Percentiles rank a stretch among this genome's conserved stretches.
phyloP scores from a whole-genome alignment of 2,113 vertebrate genomes.

The Cyrtonyx montezumae region DNA sequence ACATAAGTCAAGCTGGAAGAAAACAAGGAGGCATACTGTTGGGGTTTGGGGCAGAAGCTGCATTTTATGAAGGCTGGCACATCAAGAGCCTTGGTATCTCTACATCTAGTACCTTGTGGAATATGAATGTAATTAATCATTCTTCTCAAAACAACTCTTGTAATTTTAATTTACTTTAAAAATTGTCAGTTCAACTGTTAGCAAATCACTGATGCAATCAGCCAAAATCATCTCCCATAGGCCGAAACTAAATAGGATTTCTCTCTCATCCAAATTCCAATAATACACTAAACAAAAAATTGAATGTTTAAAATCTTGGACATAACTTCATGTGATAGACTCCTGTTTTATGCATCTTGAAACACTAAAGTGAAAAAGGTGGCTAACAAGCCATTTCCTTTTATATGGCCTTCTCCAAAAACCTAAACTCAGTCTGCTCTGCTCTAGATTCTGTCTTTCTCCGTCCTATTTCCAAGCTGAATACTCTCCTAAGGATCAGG shows the following conservation, averaged over 20 bases:
- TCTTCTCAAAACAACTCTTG: not conserved
- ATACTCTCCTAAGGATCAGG: not conserved
- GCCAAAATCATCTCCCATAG: not conserved
- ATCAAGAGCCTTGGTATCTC: not conserved
- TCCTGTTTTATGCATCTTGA: not conserved
- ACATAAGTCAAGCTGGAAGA: constrained; percentile 7
- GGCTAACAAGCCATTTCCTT: not conserved
- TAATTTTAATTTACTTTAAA: not conserved
- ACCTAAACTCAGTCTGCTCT: not conserved
- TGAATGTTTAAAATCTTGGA: not conserved
- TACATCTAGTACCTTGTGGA: not conserved
- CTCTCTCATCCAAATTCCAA: not conserved
- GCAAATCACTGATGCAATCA: not conserved
- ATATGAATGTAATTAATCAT: not conserved
- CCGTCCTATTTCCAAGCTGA: not conserved
- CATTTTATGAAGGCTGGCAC: not conserved
- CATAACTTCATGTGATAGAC: not conserved
- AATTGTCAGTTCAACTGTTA: not conserved
- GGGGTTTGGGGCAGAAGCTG: not conserved
- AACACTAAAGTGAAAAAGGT: not conserved
- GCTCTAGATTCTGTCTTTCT: not conserved
- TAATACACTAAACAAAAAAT: not conserved
- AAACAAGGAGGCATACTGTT: not conserved
- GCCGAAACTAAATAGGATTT: not conserved
- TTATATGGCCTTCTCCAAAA: not conserved